Evolutionary conservation across 2,113 vertebrate species (phyloP).

Genomic region (Scalopus aquaticus): DNA sequence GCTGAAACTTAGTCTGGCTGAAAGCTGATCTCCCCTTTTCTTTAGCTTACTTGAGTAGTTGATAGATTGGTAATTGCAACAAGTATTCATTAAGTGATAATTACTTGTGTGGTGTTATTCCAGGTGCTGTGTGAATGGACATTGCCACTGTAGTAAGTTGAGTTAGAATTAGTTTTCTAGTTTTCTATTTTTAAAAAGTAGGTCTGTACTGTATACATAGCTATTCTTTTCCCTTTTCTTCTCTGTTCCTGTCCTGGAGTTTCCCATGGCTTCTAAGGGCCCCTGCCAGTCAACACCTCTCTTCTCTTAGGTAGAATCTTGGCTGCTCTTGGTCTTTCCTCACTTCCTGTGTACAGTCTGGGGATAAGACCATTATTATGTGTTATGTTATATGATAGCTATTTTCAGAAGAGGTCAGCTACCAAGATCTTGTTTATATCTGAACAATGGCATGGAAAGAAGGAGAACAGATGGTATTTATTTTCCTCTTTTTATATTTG

Average conservation of each 20-base stretch:
- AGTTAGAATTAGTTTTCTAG: background rate
- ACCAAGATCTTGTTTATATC: background rate
- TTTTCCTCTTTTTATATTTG: background rate
- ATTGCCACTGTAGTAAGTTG: background rate
- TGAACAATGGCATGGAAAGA: background rate
- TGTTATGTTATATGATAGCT: background rate
- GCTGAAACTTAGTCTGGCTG: background rate
- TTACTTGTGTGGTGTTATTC: background rate
- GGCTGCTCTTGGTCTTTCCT: background rate
- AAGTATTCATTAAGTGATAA: background rate
- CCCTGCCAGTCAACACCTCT: background rate
- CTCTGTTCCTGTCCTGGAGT: background rate
- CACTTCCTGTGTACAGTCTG: background rate
- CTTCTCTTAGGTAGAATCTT: background rate
- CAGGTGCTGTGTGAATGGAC: background rate
- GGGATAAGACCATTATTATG: background rate
- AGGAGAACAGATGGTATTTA: background rate
- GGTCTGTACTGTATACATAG: background rate
- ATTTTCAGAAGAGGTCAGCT: background rate
- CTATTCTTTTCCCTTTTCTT: background rate
- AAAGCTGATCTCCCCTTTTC: background rate
- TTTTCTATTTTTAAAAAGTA: background rate
- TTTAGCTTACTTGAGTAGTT: background rate
- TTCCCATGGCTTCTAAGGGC: background rate
- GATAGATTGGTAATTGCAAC: background rate